Evolutionary conservation across 2,888 invertebrate genomes (phyloP).

Genomic region (Acrobasis consociella): DNA sequence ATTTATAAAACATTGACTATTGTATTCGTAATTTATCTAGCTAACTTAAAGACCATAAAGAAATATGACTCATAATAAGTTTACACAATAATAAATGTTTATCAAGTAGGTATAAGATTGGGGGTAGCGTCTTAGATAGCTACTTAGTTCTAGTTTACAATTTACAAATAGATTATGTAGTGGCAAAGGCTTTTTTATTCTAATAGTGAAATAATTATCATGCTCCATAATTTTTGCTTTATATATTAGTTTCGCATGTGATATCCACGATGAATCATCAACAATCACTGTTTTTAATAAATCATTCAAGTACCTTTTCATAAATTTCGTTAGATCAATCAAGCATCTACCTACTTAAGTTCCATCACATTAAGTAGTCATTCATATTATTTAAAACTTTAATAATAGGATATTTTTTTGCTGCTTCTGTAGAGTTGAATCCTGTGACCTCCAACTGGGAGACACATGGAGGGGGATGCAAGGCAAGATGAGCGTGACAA

Average conservation of each 20-base stretch:
- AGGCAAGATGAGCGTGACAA: slow-evolving; percentile 92
- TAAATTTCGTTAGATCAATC: slow-evolving; percentile 15
- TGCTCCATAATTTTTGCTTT: slow-evolving; percentile 2
- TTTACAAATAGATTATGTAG: slow-evolving; percentile 15
- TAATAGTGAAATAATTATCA: slow-evolving; percentile 11
- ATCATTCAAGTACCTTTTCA: slow-evolving; percentile 5
- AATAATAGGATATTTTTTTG: slow-evolving; percentile 79
- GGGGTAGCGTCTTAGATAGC: slow-evolving; percentile 36
- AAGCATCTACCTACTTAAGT: slow-evolving; percentile 21
- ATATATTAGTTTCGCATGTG: slow-evolving; percentile 21
- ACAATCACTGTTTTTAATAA: neutral
- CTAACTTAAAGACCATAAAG: slow-evolving; percentile 39
- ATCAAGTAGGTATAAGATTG: slow-evolving; percentile 35
- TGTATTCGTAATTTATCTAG: slow-evolving; percentile 38
- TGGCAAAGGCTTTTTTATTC: slow-evolving; percentile 22
- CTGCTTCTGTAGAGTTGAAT: slow-evolving; percentile 90
- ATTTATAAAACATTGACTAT: slow-evolving; percentile 5
- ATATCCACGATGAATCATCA: slow-evolving; percentile 8
- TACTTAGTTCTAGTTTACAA: neutral
- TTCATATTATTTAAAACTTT: slow-evolving; percentile 39
- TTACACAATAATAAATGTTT: slow-evolving; percentile 43
- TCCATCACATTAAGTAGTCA: slow-evolving; percentile 24
- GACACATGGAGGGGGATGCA: slow-evolving; percentile 89
- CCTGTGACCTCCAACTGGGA: slow-evolving; percentile 91
- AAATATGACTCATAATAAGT: slow-evolving; percentile 56